Conservation (phyloP, 2,888 invertebrate genomes). For the Plutella xylostella region DNA sequence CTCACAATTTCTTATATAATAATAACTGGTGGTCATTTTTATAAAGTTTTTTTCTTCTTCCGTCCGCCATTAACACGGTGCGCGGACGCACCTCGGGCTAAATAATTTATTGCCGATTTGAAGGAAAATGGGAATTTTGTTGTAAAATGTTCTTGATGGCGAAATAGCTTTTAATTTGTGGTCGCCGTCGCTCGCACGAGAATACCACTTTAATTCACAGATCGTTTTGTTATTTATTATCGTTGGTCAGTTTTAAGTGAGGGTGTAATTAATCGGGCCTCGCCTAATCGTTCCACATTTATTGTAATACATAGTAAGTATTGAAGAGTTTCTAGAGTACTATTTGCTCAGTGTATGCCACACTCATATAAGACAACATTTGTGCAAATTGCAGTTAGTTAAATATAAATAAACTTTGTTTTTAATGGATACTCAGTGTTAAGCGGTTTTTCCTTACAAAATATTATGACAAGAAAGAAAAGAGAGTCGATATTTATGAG, state of each 20-base stretch:
- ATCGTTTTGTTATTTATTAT: no score
- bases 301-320: no score
- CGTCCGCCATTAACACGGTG: slow-evolving; percentile 36
- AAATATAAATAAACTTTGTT: no score
- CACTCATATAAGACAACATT: no score
- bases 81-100: slow-evolving; percentile 43
- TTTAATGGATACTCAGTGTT: no score
- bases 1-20: slow-evolving; percentile 30
- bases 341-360: no score
- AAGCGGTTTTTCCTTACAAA: no score
- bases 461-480: neutral
- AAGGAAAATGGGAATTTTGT: slow-evolving; percentile 52
- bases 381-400: no score
- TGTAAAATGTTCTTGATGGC: slow-evolving; percentile 33
- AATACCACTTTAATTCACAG: neutral
- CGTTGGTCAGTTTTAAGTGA: no score
- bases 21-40: slow-evolving; percentile 52
- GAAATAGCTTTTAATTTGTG: slow-evolving; percentile 15
- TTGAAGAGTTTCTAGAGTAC: no score
- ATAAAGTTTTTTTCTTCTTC: slow-evolving; percentile 34
- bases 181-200: neutral
- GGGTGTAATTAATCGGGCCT: no score
- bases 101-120: slow-evolving; percentile 53
- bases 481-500: neutral
- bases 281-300: no score